Base-by-base conservation (phyloP, 2,797 vertebrate genomes). In the Hyperoplus lanceolatus region DNA sequence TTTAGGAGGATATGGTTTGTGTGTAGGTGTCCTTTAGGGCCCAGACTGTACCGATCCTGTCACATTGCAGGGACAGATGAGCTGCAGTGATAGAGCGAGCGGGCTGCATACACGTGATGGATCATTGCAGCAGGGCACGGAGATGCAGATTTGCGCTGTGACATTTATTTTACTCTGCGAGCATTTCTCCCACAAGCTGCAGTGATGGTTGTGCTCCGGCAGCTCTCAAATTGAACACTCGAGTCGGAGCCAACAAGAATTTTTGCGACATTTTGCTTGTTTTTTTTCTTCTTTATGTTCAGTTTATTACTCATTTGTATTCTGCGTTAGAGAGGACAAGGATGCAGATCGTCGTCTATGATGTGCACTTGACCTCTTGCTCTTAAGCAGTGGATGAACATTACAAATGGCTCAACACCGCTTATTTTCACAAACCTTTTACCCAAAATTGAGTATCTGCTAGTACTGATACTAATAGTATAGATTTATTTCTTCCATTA, bases 21-120 rank as follows among this genome's bases (percentile, higher is more conserved):
- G 62, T 54, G 15, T 51, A 4, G 8, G 57, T 73, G 61, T 78
- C 70, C 77, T 78, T 77, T 60, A 61, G 58, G 46, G 36, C 39
- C 16, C 66, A 50, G 57, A 36, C 69, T 76, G 61, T 69, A 72
- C 70, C 67, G 54, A 58, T 72, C 75, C 76, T 81, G 85, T 84
- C 83, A 81, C 77, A 89, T 87, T 77, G 74, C 79, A 63, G 81
- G 73, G 80, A 82, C 82, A 80, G 86, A 84, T 85, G 83, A 82
- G 84, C 65, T 69, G 63, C 77, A 61, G 79, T 69, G 81, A 85
- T 42, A 62, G 77, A 79, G 68, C 18, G 16, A 68, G 63, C 59
- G 18, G 46, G 67, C 60, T 41, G 43, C 80, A 53, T 56, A 81
- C 77, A 70, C 60, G 71, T 82, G 85, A 90, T 84, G 82, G 87